Evolutionary conservation across 2,113 vertebrate species (phyloP).

Genomic region (Ammodytes dubius): DNA sequence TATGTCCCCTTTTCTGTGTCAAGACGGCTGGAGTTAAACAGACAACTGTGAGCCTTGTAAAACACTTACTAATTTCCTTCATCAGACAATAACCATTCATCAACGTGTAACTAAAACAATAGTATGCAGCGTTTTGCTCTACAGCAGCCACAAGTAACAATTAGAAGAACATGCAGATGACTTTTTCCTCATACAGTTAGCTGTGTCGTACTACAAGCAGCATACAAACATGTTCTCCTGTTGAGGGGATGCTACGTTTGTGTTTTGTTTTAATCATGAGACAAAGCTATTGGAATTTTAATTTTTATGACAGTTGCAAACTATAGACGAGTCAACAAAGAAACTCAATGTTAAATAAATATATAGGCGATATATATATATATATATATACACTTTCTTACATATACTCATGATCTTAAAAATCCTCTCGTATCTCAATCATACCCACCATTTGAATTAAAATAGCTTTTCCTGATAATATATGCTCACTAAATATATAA

Average conservation of each 20-base stretch:
- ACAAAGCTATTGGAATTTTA: neutral
- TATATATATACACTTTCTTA: neutral
- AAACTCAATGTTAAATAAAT: no score
- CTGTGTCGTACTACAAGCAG: neutral
- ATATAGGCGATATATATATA: no score
- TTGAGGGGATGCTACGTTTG: neutral
- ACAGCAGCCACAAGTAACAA: neutral
- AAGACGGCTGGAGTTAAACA: constrained; percentile 12
- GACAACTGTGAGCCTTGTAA: neutral
- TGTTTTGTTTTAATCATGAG: neutral
- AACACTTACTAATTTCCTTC: neutral
- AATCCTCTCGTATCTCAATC: neutral
- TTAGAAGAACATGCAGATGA: neutral
- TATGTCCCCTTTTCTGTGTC: constrained; percentile 59
- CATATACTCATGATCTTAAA: neutral
- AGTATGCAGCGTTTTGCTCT: neutral
- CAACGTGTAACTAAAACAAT: neutral
- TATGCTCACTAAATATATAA: neutral
- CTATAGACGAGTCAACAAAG: neutral
- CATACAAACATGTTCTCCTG: neutral
- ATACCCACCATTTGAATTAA: constrained; percentile 4
- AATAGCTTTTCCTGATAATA: neutral
- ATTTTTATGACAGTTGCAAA: neutral
- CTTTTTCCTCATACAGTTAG: neutral
- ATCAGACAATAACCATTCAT: neutral